Conservation (phyloP, 2,797 vertebrate species). For the Acanthopagrus latus region DNA sequence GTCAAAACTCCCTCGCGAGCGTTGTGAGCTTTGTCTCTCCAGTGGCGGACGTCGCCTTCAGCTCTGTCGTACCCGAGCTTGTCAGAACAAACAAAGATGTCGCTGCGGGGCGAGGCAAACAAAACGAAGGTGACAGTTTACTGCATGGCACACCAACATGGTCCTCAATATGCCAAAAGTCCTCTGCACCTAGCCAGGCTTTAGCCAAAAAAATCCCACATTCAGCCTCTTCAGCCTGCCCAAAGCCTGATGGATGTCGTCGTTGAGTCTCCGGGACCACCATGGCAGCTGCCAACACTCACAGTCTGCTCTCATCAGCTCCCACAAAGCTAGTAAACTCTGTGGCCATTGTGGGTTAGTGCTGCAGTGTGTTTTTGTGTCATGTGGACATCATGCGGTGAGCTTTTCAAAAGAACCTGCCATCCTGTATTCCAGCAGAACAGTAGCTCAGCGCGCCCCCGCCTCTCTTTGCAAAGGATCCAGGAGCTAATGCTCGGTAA, state of each 20-base stretch:
- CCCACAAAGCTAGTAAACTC: conserved; percentile 61
- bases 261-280: conserved; percentile 68
- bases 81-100: conserved; percentile 21
- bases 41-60: neutral
- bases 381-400: conserved; percentile 75
- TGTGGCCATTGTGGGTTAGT: conserved; percentile 65
- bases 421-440: conserved; percentile 60
- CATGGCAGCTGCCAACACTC: conserved; percentile 70
- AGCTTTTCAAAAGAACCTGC: conserved; percentile 68
- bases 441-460: conserved; percentile 24
- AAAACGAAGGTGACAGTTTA: conserved; percentile 40
- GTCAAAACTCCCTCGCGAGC: neutral
- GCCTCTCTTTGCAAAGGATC: conserved; percentile 29
- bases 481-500: conserved; percentile 52
- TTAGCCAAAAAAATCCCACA: conserved; percentile 53
- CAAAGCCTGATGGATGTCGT: conserved; percentile 70
- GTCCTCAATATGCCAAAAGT: conserved; percentile 27
- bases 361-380: conserved; percentile 62
- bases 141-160: conserved; percentile 25
- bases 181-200: conserved; percentile 41
- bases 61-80: neutral
- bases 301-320: conserved; percentile 63
- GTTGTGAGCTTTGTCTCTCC: neutral
- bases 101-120: conserved; percentile 24
- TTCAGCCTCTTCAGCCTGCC: conserved; percentile 51